Percentiles rank a stretch among this genome's conserved stretches.
Evolutionary conservation across 2,797 vertebrate genomes (phyloP).

Genomic region (Capromys pilorides): DNA sequence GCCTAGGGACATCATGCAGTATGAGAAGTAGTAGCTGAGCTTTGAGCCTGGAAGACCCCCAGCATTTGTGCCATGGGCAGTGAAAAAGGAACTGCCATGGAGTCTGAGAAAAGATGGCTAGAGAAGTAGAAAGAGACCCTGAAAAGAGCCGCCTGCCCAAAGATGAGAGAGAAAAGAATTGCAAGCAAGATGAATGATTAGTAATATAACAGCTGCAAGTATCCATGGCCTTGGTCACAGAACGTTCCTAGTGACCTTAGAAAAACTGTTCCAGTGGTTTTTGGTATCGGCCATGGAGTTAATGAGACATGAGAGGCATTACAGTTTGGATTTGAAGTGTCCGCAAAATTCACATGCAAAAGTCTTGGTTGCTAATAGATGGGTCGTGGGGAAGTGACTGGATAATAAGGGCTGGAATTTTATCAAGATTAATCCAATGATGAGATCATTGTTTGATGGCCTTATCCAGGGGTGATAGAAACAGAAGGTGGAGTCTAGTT

Average conservation of each 20-base stretch:
- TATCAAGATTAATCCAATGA: background rate
- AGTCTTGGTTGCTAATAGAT: background rate
- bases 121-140: background rate
- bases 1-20: background rate
- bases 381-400: background rate
- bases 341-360: background rate
- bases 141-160: background rate
- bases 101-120: background rate
- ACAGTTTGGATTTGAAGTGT: background rate
- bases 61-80: background rate
- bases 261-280: background rate
- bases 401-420: background rate
- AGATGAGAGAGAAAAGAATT: background rate
- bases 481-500: background rate
- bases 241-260: background rate
- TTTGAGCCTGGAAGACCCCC: background rate
- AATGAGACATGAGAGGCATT: background rate
- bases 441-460: background rate
- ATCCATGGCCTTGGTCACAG: background rate
- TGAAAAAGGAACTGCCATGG: background rate
- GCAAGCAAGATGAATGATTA: background rate
- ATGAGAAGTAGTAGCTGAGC: background rate
- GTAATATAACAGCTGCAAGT: background rate
- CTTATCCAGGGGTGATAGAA: background rate
- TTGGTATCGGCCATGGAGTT: background rate